phyloP scores from a whole-genome alignment of 2,797 vertebrate genomes.

The Emys orbicularis region DNA sequence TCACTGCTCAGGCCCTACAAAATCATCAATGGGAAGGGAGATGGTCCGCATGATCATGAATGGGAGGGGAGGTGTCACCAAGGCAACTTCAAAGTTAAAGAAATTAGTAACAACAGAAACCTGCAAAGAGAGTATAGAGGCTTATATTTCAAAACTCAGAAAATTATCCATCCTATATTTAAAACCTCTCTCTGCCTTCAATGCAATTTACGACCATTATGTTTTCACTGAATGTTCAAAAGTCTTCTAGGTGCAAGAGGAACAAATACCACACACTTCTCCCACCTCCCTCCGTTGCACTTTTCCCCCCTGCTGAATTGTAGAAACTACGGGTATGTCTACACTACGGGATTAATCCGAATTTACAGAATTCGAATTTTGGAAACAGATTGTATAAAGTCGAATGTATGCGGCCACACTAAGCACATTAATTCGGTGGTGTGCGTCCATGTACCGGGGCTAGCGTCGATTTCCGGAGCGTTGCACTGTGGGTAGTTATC shows the following conservation, averaged over 20 bases:
- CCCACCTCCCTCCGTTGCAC: not conserved
- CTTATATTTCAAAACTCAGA: not conserved
- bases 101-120: not conserved
- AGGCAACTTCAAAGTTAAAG: not conserved
- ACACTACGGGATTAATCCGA: no score
- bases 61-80: not conserved
- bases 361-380: no score
- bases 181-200: not conserved
- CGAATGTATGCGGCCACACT: no score
- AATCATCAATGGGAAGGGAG: not conserved
- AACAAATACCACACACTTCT: not conserved
- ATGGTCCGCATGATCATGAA: fast-evolving
- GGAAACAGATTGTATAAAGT: no score
- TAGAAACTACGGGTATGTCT: not conserved
- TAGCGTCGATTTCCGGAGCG: no score
- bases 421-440: no score
- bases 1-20: not conserved
- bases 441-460: no score
- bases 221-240: not conserved
- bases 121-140: not conserved
- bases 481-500: no score
- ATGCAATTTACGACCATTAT: not conserved
- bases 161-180: not conserved
- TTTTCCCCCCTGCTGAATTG: not conserved
- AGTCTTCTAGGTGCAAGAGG: not conserved